A percentile compares a stretch with the other conserved stretches of the same genome.
Conservation (phyloP, 64 coral and sea anemone species). For the Montipora sp. region DNA sequence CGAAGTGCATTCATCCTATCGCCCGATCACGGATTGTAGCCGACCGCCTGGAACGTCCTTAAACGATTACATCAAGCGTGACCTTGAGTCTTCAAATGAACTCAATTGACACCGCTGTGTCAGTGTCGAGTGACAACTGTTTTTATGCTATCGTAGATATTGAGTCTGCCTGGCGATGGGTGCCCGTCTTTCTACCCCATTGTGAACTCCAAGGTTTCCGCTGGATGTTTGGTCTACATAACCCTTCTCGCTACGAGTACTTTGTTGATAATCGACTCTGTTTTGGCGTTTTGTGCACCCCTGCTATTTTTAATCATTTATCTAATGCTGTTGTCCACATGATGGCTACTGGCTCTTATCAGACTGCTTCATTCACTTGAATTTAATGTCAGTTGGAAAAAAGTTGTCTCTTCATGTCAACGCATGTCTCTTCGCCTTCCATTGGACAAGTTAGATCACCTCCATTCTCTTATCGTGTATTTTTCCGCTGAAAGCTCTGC, state of each 20-base stretch:
- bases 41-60: not conserved
- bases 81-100: not conserved
- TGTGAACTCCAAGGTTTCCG: conserved; percentile 17
- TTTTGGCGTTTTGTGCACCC: conserved; percentile 7
- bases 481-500: not conserved
- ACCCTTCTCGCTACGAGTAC: conserved; percentile 25
- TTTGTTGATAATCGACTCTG: conserved; percentile 9
- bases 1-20: not conserved
- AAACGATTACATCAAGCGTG: not conserved
- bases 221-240: not conserved
- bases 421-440: conserved; percentile 29
- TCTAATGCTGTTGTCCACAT: conserved; percentile 21
- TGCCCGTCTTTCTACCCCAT: conserved; percentile 32
- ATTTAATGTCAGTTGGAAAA: conserved; percentile 10
- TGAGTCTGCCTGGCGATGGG: conserved; percentile 37
- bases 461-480: not conserved
- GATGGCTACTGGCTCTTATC: conserved; percentile 24
- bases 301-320: conserved; percentile 2
- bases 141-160: conserved; percentile 3
- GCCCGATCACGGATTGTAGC: no score
- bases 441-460: not conserved
- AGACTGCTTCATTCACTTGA: not conserved
- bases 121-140: not conserved
- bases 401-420: conserved; percentile 8
- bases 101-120: not conserved